These are phyloP conservation scores for Eretmocerus hayati DNA, from an alignment of 2,888 invertebrate species.

Conservation along the genomic window DNA sequence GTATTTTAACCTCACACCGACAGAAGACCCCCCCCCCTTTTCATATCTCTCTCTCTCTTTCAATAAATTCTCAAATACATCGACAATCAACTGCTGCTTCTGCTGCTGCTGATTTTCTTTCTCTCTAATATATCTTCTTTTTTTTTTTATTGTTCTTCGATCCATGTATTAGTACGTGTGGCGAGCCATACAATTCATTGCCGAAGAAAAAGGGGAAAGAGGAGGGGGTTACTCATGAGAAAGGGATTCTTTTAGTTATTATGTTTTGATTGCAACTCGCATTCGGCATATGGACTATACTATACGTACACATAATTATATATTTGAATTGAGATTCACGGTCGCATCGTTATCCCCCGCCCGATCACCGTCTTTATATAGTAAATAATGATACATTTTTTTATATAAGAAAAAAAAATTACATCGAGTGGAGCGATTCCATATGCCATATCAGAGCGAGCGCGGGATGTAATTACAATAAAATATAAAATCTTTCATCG, in stretches of 20 bases:
- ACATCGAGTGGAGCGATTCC: slow-evolving; percentile 8
- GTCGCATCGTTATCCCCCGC: slow-evolving; percentile 17
- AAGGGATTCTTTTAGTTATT: slow-evolving; percentile 7
- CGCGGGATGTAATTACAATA: slow-evolving; percentile 18
- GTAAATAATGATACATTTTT: slow-evolving; percentile 15
- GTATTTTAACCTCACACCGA: no score
- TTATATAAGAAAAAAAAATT: slow-evolving; percentile 11
- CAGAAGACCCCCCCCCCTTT: no score
- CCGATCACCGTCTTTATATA: slow-evolving; percentile 17
- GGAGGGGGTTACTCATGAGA: not conserved
- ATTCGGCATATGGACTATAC: slow-evolving; percentile 19
- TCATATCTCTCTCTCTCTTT: no score
- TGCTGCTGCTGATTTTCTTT: no score
- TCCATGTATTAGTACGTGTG: no score
- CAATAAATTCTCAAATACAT: no score
- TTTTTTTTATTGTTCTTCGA: no score
- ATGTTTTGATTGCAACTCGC: slow-evolving; percentile 21
- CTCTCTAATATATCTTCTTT: no score
- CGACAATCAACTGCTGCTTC: no score
- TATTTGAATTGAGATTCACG: no score
- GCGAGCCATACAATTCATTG: no score
- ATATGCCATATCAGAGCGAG: not conserved
- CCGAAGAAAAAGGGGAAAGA: not conserved
- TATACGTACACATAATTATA: slow-evolving; percentile 20
- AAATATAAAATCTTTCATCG: slow-evolving; percentile 20